Conservation (phyloP, 1,140 invertebrate genomes). For the Saccostrea cuccullata region DNA sequence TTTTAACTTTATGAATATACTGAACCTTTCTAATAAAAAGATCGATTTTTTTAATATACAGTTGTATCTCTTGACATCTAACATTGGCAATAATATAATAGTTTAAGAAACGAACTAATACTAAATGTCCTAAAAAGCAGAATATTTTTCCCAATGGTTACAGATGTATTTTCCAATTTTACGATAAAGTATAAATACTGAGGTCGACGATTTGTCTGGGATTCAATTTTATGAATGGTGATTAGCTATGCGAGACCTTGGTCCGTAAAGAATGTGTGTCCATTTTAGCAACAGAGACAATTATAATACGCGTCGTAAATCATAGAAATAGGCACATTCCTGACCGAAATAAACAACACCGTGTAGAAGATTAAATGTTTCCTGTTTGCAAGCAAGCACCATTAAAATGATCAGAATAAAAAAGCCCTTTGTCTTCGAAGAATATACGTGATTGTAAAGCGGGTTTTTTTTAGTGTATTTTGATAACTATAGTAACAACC, state of each 20-base stretch:
- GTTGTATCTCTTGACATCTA: too few relatives aligned
- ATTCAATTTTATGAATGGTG: neutral
- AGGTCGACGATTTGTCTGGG: too few relatives aligned
- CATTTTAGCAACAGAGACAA: neutral
- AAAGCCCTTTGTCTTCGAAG: neutral
- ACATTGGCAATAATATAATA: too few relatives aligned
- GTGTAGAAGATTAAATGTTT: neutral
- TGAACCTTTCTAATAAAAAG: too few relatives aligned
- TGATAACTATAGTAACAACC: neutral
- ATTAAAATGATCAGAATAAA: neutral
- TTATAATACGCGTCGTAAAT: neutral
- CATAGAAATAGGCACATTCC: neutral
- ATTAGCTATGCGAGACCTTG: neutral
- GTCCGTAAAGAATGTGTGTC: neutral
- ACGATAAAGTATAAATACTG: too few relatives aligned
- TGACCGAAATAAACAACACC: neutral
- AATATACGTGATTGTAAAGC: too few relatives aligned
- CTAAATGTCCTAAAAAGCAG: too few relatives aligned
- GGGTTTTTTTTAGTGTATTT: neutral
- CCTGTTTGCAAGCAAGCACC: neutral
- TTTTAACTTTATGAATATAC: too few relatives aligned
- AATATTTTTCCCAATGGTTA: too few relatives aligned
- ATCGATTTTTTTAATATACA: too few relatives aligned
- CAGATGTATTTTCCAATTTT: too few relatives aligned
- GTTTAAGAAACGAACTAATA: too few relatives aligned